These are phyloP conservation scores for Netelia melanura DNA, from an alignment of 2,888 invertebrate genomes.

Conservation along the genomic window DNA sequence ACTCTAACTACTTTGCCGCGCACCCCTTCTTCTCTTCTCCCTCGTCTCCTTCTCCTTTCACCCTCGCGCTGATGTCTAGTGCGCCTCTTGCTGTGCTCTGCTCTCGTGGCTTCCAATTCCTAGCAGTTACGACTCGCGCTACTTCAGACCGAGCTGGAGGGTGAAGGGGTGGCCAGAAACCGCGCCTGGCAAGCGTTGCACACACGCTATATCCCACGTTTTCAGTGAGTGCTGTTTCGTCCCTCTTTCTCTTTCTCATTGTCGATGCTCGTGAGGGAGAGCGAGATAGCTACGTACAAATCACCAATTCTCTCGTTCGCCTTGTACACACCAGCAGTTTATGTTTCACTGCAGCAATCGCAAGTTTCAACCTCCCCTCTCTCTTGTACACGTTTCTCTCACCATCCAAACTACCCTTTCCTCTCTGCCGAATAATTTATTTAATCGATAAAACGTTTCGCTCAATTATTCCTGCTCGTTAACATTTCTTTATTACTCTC, in stretches of 20 bases:
- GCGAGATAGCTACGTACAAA: neutral
- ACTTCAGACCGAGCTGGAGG: constrained; percentile 20
- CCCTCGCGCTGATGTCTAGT: constrained; percentile 1
- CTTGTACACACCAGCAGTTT: constrained; percentile 16
- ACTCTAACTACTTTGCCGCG: constrained; percentile 22
- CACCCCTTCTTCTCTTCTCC: neutral
- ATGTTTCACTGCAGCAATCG: constrained; percentile 23
- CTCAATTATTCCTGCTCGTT: constrained; percentile 16
- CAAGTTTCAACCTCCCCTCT: neutral
- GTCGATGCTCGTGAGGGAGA: no score
- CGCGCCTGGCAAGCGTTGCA: neutral
- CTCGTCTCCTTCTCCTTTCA: neutral
- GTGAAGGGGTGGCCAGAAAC: neutral
- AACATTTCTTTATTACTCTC: no score
- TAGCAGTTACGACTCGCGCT: constrained; percentile 47
- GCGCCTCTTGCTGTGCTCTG: constrained; percentile 7
- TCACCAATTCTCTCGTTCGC: constrained; percentile 18
- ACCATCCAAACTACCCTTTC: neutral
- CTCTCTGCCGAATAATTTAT: constrained; percentile 12
- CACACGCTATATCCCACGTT: constrained; percentile 2
- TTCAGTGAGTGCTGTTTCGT: constrained; percentile 29
- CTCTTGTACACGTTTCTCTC: neutral
- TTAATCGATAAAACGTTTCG: constrained; percentile 32
- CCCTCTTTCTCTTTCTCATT: neutral
- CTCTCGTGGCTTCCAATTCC: constrained; percentile 54